Evolutionary conservation across 2,888 invertebrate genomes (phyloP), one percentile per base, ranked within the genome.

Genomic region (Slavum lentiscoides): DNA sequence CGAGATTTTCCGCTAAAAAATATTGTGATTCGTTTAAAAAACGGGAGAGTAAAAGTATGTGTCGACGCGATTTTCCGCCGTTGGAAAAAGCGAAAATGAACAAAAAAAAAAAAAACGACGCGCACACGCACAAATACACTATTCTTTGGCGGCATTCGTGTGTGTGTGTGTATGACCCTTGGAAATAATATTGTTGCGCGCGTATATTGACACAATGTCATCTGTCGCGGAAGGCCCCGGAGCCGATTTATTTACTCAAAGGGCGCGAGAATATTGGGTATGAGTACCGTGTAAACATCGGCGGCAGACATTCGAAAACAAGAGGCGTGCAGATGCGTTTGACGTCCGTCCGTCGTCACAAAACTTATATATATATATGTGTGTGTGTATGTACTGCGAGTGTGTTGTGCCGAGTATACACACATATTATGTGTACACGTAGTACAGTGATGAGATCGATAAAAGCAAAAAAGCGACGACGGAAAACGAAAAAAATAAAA

Each of bases 261-360:
- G 80, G 80, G 80, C 68, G 80, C 68, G 70, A 70, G 70, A 69
- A 80, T 49, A 55, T 80, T 55, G 70, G 80, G 80, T 66, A 80
- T 80, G 80, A 80, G 80, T 80, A 80, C 80, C 80, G 72, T 80
- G 80, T 80, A 80, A 80, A 80, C 80, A 80, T 80, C 80, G 72
- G 72, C 80, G 72, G 72, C 80, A 70, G 80, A 64, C 80, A 80
- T 80, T 80, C 58, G 58, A 80, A 80, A 72, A 80, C 72, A 80
- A 80, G 80, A 80, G 80, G 70, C 80, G 72, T 72, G 80, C 80
- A 80, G 80, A 80, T 80, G 80, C 72, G 72, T 80, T 72, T 80
- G 80, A 80, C 80, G 80, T 70, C 39, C 80, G 80, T 80, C 80
- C n/a, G 49, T 49, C 49, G 49, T 15, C 13, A 80, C 9, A 72